phyloP scores from a whole-genome alignment of 2,113 vertebrate genomes.

The Shinisaurus crocodilurus region DNA sequence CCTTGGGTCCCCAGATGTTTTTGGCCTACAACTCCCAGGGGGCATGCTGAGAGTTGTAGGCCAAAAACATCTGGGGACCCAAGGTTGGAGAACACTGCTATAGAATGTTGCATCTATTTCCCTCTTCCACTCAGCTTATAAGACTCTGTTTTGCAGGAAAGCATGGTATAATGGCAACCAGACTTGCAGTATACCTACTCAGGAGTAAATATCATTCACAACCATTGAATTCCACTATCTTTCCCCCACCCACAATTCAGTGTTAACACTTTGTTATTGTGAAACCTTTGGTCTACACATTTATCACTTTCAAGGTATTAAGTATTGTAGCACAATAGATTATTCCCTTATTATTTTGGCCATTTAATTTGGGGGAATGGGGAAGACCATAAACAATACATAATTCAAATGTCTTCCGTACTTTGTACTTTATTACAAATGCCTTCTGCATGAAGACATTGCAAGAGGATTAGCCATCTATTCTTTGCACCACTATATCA shows the following conservation, averaged over 20 bases:
- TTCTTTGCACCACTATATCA: slow-evolving; percentile 49
- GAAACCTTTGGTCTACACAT: background rate
- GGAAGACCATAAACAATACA: slow-evolving; percentile 26
- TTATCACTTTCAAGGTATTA: background rate
- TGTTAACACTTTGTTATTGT: background rate
- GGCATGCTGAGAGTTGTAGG: too few species aligned
- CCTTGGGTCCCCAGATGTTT: too few species aligned
- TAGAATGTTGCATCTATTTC: background rate
- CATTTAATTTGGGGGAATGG: slow-evolving; percentile 27
- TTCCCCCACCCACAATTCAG: background rate
- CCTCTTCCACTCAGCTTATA: background rate
- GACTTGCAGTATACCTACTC: background rate
- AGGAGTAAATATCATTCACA: background rate
- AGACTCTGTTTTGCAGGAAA: background rate
- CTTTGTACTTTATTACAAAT: slow-evolving; percentile 49
- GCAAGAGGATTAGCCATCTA: slow-evolving; percentile 10
- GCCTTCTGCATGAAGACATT: slow-evolving; percentile 55
- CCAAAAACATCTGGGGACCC: too few species aligned
- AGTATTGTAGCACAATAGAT: slow-evolving; percentile 16
- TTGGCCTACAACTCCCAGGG: too few species aligned
- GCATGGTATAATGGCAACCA: background rate
- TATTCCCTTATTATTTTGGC: slow-evolving; percentile 18
- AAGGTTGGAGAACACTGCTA: too few species aligned
- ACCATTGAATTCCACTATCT: background rate
- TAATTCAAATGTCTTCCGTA: slow-evolving; percentile 11